Evolutionary conservation across 1,140 invertebrate genomes (phyloP).

Genomic region (Trachelipus rathkii): DNA sequence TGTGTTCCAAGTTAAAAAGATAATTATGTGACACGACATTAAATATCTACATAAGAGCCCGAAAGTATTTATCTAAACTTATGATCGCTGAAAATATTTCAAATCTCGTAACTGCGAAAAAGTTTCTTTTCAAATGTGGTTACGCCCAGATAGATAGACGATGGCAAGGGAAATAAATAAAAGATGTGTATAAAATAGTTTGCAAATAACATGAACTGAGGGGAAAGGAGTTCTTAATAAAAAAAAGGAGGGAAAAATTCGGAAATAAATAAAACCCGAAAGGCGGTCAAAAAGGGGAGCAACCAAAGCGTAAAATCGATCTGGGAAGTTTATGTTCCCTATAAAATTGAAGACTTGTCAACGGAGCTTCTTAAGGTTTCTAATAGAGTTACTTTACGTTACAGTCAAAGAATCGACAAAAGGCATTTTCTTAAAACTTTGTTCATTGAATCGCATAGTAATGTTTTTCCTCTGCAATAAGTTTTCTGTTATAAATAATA

Average conservation of each 20-base stretch:
- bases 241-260: neutral
- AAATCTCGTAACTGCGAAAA: neutral
- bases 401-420: too few relatives aligned
- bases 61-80: too few relatives aligned
- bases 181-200: neutral
- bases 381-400: constrained; percentile 1
- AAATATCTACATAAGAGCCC: too few relatives aligned
- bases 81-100: neutral
- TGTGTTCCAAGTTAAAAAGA: too few relatives aligned
- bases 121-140: too few relatives aligned
- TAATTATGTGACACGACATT: too few relatives aligned
- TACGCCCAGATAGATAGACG: neutral
- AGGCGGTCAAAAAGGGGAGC: neutral
- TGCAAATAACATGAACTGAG: neutral
- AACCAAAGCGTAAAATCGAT: constrained; percentile 4
- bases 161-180: neutral
- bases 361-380: neutral
- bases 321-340: neutral
- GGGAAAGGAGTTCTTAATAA: neutral
- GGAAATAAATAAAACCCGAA: constrained; percentile 1
- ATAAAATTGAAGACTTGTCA: constrained; percentile 11
- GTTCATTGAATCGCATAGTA: too few relatives aligned
- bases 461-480: too few relatives aligned
- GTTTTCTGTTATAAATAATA: too few relatives aligned
- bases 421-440: too few relatives aligned